Evolutionary conservation across 2,113 vertebrate species (phyloP).

Genomic region (Sceloporus tristichus): DNA sequence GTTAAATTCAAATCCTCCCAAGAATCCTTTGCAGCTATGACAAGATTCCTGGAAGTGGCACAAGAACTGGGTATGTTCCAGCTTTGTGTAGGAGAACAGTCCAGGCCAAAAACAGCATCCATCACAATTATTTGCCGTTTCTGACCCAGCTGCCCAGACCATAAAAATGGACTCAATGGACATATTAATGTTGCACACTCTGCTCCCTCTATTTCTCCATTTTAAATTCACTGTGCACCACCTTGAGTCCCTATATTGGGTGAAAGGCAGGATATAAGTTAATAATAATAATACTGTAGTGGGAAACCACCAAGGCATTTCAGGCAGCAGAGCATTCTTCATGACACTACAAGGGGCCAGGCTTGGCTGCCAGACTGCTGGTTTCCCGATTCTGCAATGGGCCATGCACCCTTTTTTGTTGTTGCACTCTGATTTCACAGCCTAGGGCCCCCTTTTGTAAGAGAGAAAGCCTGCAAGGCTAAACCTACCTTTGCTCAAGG

Average conservation of each 20-base stretch:
- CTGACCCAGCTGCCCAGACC: neutral
- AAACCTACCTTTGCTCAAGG: too few species aligned
- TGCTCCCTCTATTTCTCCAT: neutral
- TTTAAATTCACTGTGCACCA: too few species aligned
- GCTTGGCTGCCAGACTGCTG: neutral
- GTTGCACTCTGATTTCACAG: neutral
- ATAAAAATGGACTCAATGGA: neutral
- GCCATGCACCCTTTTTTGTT: neutral
- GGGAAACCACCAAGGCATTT: neutral
- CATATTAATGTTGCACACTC: neutral
- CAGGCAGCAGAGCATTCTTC: too few species aligned
- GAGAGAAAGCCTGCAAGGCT: neutral
- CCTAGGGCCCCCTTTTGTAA: too few species aligned
- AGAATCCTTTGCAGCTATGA: too few species aligned
- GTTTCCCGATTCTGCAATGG: neutral
- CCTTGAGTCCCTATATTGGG: too few species aligned
- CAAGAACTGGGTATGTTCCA: neutral
- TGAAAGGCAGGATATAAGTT: too few species aligned
- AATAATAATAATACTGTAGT: too few species aligned
- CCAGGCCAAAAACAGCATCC: neutral
- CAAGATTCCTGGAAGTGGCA: neutral
- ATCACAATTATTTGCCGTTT: too few species aligned
- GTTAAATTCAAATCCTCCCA: too few species aligned
- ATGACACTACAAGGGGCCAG: neutral
- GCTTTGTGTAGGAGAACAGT: too few species aligned